Percentiles rank a stretch among this genome's conserved stretches.
These are phyloP conservation scores for Catagonus wagneri DNA, from an alignment of 2,113 vertebrate genomes.

Conservation along the genomic window DNA sequence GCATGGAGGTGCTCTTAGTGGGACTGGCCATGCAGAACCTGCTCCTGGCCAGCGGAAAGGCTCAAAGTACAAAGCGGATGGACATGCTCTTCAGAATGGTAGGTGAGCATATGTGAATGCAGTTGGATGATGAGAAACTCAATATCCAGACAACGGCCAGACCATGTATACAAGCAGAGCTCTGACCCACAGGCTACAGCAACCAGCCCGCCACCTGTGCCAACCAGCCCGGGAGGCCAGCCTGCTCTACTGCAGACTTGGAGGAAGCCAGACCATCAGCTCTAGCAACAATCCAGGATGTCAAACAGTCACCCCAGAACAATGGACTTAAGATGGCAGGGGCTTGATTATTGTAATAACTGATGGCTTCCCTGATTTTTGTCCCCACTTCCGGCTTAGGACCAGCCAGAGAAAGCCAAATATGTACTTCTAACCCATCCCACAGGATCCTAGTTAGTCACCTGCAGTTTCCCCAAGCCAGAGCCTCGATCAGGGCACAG, in stretches of 20 bases:
- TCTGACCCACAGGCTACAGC: not conserved
- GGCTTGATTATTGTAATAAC: not conserved
- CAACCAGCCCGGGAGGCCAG: not conserved
- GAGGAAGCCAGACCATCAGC: not conserved
- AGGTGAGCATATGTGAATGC: not conserved
- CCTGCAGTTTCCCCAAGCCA: too few species aligned
- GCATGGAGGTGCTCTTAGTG: fast-evolving
- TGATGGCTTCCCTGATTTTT: not conserved
- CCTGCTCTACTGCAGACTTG: not conserved
- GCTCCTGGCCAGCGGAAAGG: not conserved
- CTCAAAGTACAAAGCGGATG: not conserved
- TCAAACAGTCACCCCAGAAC: not conserved
- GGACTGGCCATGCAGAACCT: too few species aligned
- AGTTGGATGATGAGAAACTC: not conserved
- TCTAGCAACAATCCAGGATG: not conserved
- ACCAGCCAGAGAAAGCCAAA: not conserved
- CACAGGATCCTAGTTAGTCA: not conserved
- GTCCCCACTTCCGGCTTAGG: not conserved
- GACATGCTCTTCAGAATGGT: not conserved
- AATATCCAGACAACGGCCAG: not conserved
- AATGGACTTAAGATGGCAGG: not conserved
- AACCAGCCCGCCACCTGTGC: too few species aligned
- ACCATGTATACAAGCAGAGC: not conserved
- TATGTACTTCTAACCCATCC: too few species aligned
- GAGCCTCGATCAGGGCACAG: not conserved